phyloP scores from a whole-genome alignment of 2,888 invertebrate species.

The Acanthoscelides obtectus region DNA sequence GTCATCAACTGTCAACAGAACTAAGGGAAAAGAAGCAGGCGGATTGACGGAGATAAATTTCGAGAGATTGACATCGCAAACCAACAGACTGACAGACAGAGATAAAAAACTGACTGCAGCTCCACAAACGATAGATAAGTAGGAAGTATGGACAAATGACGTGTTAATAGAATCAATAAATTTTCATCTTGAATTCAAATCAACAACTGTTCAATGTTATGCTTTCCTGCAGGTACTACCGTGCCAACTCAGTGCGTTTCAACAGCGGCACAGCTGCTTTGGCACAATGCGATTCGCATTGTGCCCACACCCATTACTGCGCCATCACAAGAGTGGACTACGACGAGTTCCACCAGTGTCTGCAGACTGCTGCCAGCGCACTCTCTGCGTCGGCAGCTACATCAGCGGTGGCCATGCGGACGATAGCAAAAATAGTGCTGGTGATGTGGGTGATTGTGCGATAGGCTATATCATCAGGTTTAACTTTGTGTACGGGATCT shows the following conservation, averaged over 20 bases:
- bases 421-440: background rate
- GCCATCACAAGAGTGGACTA: slow-evolving; percentile 81
- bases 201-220: too few species aligned
- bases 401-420: background rate
- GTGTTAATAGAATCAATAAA: too few species aligned
- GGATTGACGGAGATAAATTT: too few species aligned
- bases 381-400: slow-evolving; percentile 46
- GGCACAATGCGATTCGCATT: slow-evolving; percentile 64
- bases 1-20: too few species aligned
- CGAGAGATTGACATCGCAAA: too few species aligned
- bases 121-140: too few species aligned
- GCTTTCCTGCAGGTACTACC: slow-evolving; percentile 59
- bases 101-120: too few species aligned
- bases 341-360: slow-evolving; percentile 72
- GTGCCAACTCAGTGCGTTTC: slow-evolving; percentile 70
- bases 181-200: too few species aligned
- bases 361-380: slow-evolving; percentile 74
- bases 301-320: slow-evolving; percentile 81
- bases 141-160: too few species aligned
- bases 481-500: background rate
- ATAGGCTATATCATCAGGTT: background rate
- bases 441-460: background rate
- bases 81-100: too few species aligned
- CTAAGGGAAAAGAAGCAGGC: too few species aligned
- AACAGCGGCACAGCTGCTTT: slow-evolving; percentile 48